Conservation (phyloP, 2,888 invertebrate species). For the Linnaemya vulpina region DNA sequence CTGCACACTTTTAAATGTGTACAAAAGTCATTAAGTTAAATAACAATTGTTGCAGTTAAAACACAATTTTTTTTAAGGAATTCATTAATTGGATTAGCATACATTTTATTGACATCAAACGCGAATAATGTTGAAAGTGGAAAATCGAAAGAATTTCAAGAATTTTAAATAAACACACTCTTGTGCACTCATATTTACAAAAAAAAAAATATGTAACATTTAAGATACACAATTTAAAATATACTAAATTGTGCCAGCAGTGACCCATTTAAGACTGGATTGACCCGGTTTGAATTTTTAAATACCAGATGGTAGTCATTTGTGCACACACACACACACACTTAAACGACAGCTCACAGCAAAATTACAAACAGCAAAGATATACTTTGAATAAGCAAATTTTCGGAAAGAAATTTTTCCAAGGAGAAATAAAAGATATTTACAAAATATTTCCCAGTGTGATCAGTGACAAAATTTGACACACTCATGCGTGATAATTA, state of each 20-base stretch:
- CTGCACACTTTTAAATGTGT: background rate
- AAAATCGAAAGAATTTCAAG: background rate
- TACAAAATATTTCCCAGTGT: too few species aligned
- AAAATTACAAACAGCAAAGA: too few species aligned
- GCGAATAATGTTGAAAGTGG: background rate
- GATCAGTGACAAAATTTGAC: too few species aligned
- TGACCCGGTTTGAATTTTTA: slow-evolving; percentile 25
- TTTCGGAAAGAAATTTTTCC: too few species aligned
- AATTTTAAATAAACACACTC: background rate
- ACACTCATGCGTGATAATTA: too few species aligned
- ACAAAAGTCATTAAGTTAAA: slow-evolving; percentile 14
- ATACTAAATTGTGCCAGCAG: background rate
- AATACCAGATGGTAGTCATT: background rate
- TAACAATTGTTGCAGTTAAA: slow-evolving; percentile 40
- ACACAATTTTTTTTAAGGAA: background rate
- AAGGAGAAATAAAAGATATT: too few species aligned
- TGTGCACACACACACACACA: background rate
- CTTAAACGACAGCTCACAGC: background rate
- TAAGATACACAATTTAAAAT: background rate
- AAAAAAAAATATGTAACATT: background rate
- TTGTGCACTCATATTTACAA: too few species aligned
- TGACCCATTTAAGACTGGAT: slow-evolving; percentile 29
- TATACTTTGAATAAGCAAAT: too few species aligned
- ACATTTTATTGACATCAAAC: slow-evolving; percentile 6
- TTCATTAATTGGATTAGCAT: slow-evolving; percentile 54